Conservation (phyloP, 1,140 invertebrate species). For the Leptinotarsa undecemlineata region DNA sequence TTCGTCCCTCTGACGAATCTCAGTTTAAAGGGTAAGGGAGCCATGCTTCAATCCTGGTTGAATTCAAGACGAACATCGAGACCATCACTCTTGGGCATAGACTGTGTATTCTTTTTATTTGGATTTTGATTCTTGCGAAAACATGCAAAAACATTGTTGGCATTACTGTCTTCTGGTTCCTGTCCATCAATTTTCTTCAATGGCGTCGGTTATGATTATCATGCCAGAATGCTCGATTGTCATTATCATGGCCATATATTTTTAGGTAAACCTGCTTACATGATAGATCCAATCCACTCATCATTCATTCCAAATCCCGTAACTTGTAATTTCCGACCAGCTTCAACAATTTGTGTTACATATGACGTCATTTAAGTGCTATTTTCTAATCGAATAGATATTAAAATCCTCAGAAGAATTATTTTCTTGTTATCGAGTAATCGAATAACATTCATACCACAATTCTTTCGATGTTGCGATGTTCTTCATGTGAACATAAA, state of each 20-base stretch:
- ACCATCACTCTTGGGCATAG: background rate
- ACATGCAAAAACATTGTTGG: too few relatives aligned
- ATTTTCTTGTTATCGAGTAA: conserved; percentile 25
- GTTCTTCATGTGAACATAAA: too few relatives aligned
- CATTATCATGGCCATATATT: background rate
- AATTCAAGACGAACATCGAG: too few relatives aligned
- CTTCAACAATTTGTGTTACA: conserved; percentile 23
- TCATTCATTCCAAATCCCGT: background rate
- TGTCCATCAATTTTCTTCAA: background rate
- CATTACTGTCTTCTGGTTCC: background rate
- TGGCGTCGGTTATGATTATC: background rate
- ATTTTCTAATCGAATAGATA: conserved; percentile 22
- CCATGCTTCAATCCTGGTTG: too few relatives aligned
- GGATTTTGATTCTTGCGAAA: background rate
- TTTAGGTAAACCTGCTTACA: background rate
- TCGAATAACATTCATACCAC: background rate
- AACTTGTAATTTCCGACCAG: conserved; percentile 20
- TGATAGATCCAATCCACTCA: conserved; percentile 24
- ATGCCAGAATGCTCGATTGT: background rate
- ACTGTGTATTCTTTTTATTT: background rate
- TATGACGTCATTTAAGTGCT: conserved; percentile 26
- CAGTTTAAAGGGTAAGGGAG: too few relatives aligned
- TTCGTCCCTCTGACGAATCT: too few relatives aligned
- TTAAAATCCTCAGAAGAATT: conserved; percentile 19
- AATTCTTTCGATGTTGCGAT: too few relatives aligned